These are phyloP conservation scores for Ricordea florida DNA, from an alignment of 92 coral and sea anemone species.

Conservation along the genomic window DNA sequence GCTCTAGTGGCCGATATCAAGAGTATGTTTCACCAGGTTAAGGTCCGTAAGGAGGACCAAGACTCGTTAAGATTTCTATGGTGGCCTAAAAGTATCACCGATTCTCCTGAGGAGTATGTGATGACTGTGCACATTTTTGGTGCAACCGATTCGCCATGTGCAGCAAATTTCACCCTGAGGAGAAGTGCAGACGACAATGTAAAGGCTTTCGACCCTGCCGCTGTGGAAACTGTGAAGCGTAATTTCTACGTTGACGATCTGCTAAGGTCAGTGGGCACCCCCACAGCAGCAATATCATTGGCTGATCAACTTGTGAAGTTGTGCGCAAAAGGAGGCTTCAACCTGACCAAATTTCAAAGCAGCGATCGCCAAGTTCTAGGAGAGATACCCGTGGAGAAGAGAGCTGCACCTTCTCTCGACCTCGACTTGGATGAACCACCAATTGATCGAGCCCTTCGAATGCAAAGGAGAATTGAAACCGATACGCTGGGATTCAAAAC, in stretches of 20 bases:
- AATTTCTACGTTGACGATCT: slow-evolving; percentile 55
- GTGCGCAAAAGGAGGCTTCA: slow-evolving; percentile 47
- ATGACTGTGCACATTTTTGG: slow-evolving; percentile 55
- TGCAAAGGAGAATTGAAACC: slow-evolving; percentile 51
- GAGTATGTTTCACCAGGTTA: slow-evolving; percentile 57
- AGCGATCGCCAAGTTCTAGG: slow-evolving; percentile 37
- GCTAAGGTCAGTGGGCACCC: slow-evolving; percentile 18
- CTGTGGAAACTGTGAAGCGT: slow-evolving; percentile 8
- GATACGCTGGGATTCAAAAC: slow-evolving; percentile 60
- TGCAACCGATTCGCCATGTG: slow-evolving; percentile 53
- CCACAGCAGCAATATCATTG: slow-evolving; percentile 2
- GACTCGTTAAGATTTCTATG: slow-evolving; percentile 70
- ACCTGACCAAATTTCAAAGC: slow-evolving; percentile 42
- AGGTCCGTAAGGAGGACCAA: slow-evolving; percentile 26
- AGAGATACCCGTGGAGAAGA: slow-evolving; percentile 4
- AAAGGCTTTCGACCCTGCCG: slow-evolving; percentile 15
- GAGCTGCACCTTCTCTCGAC: slow-evolving; percentile 32
- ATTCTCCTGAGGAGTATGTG: slow-evolving; percentile 39
- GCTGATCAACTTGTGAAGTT: slow-evolving; percentile 32
- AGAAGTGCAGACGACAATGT: slow-evolving; percentile 49
- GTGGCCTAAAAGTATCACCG: slow-evolving; percentile 42
- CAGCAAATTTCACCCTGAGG: slow-evolving; percentile 46
- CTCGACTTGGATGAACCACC: slow-evolving; percentile 52
- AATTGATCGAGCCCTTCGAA: slow-evolving; percentile 40
- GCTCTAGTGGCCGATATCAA: slow-evolving; percentile 65